Evolutionary conservation across 2,797 vertebrate species (phyloP).

Genomic region (Microctenopoma lineatum): DNA sequence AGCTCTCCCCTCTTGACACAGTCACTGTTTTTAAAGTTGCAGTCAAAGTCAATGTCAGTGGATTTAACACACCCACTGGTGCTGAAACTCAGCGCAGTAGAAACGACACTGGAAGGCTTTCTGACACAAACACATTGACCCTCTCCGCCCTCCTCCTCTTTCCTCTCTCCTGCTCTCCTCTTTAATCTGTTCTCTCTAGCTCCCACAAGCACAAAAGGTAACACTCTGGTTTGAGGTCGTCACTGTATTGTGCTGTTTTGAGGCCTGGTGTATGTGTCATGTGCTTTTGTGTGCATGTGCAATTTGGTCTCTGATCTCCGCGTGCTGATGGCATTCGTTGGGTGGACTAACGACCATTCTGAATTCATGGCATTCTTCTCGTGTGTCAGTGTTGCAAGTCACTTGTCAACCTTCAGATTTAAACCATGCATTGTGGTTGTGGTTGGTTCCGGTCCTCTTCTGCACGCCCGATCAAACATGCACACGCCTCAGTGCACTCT

Average conservation of each 20-base stretch:
- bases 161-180: conserved; percentile 39
- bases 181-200: conserved; percentile 86
- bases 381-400: conserved; percentile 60
- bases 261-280: conserved; percentile 66
- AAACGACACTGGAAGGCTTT: conserved; percentile 53
- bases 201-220: conserved; percentile 99
- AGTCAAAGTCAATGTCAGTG: conserved; percentile 53
- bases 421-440: conserved; percentile 54
- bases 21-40: conserved; percentile 48
- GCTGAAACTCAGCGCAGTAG: conserved; percentile 44
- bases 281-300: conserved; percentile 66
- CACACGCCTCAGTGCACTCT: conserved; percentile 47
- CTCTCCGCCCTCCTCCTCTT: conserved; percentile 53
- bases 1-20: conserved; percentile 44
- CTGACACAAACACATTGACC: conserved; percentile 68
- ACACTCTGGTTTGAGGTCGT: conserved; percentile 80
- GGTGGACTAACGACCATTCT: conserved; percentile 41
- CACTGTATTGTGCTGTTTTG: conserved; percentile 65
- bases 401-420: conserved; percentile 40
- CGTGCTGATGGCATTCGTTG: conserved; percentile 25
- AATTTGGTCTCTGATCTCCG: conserved; percentile 47
- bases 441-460: conserved; percentile 42
- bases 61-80: conserved; percentile 77
- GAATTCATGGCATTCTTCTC: conserved; percentile 52
- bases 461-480: conserved; percentile 64